Percentiles rank a stretch among this genome's conserved stretches.
These are phyloP conservation scores for Cybosia mesomella DNA, from an alignment of 2,888 invertebrate genomes.

Conservation along the genomic window DNA sequence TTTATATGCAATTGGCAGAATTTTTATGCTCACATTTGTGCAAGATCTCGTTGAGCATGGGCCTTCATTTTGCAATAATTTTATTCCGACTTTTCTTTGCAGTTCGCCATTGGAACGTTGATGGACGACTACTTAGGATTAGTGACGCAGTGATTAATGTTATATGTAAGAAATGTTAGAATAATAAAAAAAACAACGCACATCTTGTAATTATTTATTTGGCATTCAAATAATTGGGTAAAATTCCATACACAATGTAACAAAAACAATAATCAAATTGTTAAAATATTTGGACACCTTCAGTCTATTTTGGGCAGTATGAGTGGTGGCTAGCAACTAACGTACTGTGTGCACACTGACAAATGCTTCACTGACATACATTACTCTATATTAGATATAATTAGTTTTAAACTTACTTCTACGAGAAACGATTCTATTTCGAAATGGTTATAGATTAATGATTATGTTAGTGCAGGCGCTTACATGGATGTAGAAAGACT, in stretches of 20 bases:
- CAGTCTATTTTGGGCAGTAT: conserved; percentile 84
- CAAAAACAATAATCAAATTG: conserved; percentile 80
- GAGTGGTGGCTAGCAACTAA: conserved; percentile 58
- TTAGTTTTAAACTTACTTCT: conserved; percentile 54
- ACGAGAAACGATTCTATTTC: conserved; percentile 49
- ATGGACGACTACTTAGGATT: conserved; percentile 99
- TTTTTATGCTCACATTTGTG: too few species aligned
- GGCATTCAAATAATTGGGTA: conserved; percentile 85
- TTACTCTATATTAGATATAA: conserved; percentile 53
- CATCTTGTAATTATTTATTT: conserved; percentile 79
- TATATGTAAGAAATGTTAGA: conserved; percentile 48
- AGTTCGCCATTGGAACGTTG: conserved; percentile 99
- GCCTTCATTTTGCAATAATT: background rate
- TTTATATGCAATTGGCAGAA: too few species aligned
- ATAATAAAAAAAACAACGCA: conserved; percentile 57
- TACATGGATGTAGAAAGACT: background rate
- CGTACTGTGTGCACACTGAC: conserved; percentile 48
- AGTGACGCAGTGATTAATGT: conserved; percentile 80
- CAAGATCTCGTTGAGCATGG: too few species aligned
- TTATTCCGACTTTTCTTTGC: conserved; percentile 74
- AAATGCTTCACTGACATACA: conserved; percentile 48
- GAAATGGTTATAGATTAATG: conserved; percentile 44
- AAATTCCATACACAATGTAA: conserved; percentile 81
- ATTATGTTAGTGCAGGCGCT: conserved; percentile 25
- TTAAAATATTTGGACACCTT: conserved; percentile 84